Base-by-base conservation (phyloP, 2,113 vertebrate genomes). In the Anoura caudifer region DNA sequence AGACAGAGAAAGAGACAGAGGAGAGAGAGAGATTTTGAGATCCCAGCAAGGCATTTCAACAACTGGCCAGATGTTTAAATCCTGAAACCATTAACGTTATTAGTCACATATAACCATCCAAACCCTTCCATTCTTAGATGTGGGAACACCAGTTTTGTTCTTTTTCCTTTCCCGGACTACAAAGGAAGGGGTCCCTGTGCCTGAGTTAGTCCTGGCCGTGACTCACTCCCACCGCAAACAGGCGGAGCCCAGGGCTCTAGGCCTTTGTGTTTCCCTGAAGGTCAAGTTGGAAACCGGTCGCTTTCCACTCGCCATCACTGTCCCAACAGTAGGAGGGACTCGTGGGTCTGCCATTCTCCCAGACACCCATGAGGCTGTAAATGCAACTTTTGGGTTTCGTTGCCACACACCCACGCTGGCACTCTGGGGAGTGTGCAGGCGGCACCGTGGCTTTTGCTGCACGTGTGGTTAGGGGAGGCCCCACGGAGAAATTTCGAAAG, bases 211-310 rank as follows among this genome's bases (percentile, higher is more conserved):
- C 7, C 7, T 38, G 20, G 41, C 31, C 19, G 38, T 15, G 56
- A 67, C 26, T 52, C 17, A 9, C 43, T 13, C 56, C 56, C 3
- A 7, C 43, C 15, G 22, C 8, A 17, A 73, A 15, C 36, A 33
- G n/a, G 43, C 7, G n/a, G 10, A 8, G 54, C 33, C 2, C 2
- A 0, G 50, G n/a, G 14, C 22, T 36, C 47, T 36, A 54, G 17
- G 59, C 26, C 5, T 38, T 65, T 15, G 7, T 4, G 6, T 38
- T 85, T 17, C 59, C 33, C 14, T 38, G 36, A 63, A n/a, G 1
- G 19, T 36, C 7, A 36, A 36, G 50, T 38, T 67, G n/a, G 54
- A 20, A 31, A 75, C 45, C 24, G 26, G 3, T 22, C 67, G 50
- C 24, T 90, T 65, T 28, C 43, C 16, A 50, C 4, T 54, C 5